Evolutionary conservation across 2,797 vertebrate species (phyloP).

Genomic region (Xenopus petersii): DNA sequence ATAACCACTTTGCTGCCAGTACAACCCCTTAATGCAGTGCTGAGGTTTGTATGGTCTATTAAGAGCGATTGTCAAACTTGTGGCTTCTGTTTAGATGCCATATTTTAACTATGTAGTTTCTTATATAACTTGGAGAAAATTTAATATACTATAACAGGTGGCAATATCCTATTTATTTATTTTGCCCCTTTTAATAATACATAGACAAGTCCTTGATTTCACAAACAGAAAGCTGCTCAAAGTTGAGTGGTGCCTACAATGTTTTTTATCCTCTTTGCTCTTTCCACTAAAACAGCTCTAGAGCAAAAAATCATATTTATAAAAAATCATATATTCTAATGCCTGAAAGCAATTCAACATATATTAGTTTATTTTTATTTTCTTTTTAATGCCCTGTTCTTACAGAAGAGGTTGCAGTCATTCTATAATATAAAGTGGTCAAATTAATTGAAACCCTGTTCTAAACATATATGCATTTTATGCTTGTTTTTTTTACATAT

Average conservation of each 20-base stretch:
- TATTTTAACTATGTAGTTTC: not conserved
- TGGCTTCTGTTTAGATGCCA: not conserved
- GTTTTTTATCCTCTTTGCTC: no score
- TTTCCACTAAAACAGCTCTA: no score
- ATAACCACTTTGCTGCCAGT: conserved; percentile 5
- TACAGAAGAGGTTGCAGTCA: not conserved
- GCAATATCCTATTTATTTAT: conserved; percentile 7
- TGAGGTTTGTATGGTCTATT: not conserved
- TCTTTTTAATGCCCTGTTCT: not conserved
- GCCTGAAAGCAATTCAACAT: not conserved
- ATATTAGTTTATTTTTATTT: not conserved
- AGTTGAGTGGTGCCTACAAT: not conserved
- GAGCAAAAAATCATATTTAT: no score
- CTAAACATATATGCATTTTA: no score
- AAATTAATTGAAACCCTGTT: not conserved
- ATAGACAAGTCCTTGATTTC: conserved; percentile 25
- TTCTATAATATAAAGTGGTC: not conserved
- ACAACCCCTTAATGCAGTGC: not conserved
- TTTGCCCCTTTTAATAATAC: not conserved
- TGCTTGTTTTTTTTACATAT: no score
- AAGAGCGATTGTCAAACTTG: not conserved
- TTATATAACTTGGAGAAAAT: not conserved
- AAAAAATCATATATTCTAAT: no score
- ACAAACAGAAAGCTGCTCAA: not conserved
- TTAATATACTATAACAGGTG: conserved; percentile 17